Conservation (phyloP, 2,888 invertebrate species). For the Thalpophila matura region DNA sequence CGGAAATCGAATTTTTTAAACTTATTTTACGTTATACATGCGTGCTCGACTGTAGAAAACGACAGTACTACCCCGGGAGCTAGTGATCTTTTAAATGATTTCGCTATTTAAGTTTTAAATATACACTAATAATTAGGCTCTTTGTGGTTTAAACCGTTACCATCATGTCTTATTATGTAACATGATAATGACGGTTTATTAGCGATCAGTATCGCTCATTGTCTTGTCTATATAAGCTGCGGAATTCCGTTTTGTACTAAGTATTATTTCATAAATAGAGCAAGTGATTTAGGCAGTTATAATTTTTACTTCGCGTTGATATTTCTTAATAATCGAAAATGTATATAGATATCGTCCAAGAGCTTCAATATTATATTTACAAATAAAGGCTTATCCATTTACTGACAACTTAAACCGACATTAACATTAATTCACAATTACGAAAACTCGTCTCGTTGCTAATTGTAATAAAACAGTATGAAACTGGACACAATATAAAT, state of each 20-base stretch:
- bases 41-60: conserved; percentile 13
- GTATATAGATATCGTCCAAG: no score
- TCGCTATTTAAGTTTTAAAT: not conserved
- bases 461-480: conserved; percentile 71
- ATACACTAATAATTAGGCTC: not conserved
- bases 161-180: no score
- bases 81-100: not conserved
- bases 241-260: not conserved
- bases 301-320: not conserved
- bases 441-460: conserved; percentile 61
- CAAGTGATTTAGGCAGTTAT: not conserved
- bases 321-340: not conserved
- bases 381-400: conserved; percentile 44
- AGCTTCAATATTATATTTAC: conserved; percentile 11
- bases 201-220: not conserved
- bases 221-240: not conserved
- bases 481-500: conserved; percentile 74
- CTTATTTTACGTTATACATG: not conserved
- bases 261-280: not conserved
- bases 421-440: conserved; percentile 68
- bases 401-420: conserved; percentile 44
- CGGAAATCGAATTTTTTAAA: conserved; percentile 7
- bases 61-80: conserved; percentile 16
- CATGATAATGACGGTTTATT: conserved; percentile 9
- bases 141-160: not conserved